phyloP scores from a whole-genome alignment of 2,797 vertebrate species.

The Linurgus olivaceus region DNA sequence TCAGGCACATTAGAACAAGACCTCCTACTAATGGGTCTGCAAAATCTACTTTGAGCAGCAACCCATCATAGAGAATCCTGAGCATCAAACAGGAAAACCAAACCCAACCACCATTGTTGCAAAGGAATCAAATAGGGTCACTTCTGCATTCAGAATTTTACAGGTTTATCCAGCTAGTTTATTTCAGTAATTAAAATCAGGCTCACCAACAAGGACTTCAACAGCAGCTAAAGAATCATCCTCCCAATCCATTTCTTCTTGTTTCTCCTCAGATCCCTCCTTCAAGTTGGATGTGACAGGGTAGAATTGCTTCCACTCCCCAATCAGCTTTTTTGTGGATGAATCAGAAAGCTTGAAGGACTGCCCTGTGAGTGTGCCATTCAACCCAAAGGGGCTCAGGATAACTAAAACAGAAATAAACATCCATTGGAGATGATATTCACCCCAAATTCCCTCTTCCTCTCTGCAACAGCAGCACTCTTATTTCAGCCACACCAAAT shows the following conservation, averaged over 20 bases:
- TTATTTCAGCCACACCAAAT: background rate
- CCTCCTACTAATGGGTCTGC: background rate
- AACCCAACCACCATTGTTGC: background rate
- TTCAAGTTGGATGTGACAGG: slow-evolving; percentile 91
- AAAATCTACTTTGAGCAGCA: background rate
- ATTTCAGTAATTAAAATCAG: background rate
- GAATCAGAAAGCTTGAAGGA: slow-evolving; percentile 98
- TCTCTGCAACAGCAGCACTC: background rate
- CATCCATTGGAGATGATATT: background rate
- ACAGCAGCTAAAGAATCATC: slow-evolving; percentile 97
- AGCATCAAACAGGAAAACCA: background rate
- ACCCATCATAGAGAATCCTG: background rate
- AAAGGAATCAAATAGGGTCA: background rate
- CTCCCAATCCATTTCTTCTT: slow-evolving; percentile 97
- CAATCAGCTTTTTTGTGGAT: slow-evolving; percentile 94
- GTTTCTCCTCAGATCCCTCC: slow-evolving; percentile 87
- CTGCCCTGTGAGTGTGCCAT: slow-evolving; percentile 95
- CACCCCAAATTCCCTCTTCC: background rate
- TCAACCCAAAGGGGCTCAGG: slow-evolving; percentile 95
- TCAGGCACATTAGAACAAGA: background rate
- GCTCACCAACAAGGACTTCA: slow-evolving; percentile 95
- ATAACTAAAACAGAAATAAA: slow-evolving; percentile 83
- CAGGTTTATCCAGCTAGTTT: background rate
- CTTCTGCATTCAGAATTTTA: background rate
- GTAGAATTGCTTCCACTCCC: slow-evolving; percentile 99